A percentile compares a stretch with the other conserved stretches of the same genome.
These are phyloP conservation scores for Peromyscus californicus DNA, from an alignment of 2,113 vertebrate genomes.

Conservation along the genomic window DNA sequence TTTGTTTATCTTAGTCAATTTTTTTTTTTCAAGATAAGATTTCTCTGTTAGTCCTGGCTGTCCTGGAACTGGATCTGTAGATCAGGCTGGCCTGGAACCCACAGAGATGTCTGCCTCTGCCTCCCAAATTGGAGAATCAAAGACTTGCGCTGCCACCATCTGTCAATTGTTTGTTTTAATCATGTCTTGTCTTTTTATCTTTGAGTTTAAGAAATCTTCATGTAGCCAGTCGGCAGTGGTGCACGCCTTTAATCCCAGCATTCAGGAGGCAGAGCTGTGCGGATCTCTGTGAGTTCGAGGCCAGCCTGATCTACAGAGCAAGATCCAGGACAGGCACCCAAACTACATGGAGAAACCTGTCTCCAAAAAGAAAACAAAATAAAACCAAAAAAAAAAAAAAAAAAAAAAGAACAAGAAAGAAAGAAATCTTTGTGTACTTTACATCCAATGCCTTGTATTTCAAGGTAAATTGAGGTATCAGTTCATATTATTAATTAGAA, in stretches of 20 bases:
- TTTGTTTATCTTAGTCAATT: not conserved
- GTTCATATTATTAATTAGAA: conserved; percentile 49
- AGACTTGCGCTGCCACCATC: not conserved
- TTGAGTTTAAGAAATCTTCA: conserved; percentile 7
- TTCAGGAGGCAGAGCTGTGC: too few relatives aligned
- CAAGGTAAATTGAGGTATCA: conserved; percentile 19
- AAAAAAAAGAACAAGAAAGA: too few relatives aligned
- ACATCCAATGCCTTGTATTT: not conserved
- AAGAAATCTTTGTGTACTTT: not conserved
- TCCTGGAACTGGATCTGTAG: not conserved
- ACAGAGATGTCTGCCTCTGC: not conserved
- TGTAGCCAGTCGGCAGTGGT: too few relatives aligned
- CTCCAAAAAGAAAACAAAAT: too few relatives aligned
- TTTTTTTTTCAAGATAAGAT: not conserved
- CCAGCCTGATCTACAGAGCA: too few relatives aligned
- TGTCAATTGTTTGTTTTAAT: not conserved
- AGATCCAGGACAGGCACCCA: too few relatives aligned
- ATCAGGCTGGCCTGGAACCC: not conserved
- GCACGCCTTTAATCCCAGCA: too few relatives aligned
- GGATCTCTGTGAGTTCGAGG: too few relatives aligned
- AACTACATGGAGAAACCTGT: too few relatives aligned
- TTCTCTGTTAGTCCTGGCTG: not conserved
- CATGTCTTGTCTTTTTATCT: not conserved
- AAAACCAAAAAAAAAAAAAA: too few relatives aligned
- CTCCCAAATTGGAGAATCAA: not conserved